A percentile compares a stretch with the other conserved stretches of the same genome.
Conservation (phyloP, 2,113 vertebrate species). For the Microcebus lehilahytsara region DNA sequence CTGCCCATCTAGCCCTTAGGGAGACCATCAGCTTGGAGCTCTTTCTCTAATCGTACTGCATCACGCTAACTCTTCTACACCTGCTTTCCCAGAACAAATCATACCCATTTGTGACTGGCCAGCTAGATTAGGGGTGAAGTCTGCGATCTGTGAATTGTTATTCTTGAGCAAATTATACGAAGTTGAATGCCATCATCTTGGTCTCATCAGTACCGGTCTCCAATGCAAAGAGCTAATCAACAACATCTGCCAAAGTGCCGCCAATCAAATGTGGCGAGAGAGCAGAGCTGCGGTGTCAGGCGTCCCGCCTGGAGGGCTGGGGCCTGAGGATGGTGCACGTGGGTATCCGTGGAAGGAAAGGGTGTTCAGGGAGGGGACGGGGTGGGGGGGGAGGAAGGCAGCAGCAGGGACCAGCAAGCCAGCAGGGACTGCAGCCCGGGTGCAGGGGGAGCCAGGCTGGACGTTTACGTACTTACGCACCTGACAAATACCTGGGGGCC, state of each 20-base stretch:
- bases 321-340: not conserved
- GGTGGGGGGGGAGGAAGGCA: not conserved
- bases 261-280: not conserved
- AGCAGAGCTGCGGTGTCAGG: not conserved
- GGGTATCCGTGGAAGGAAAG: not conserved
- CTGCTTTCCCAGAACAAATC: not conserved
- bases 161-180: not conserved
- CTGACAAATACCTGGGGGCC: not conserved
- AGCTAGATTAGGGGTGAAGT: not conserved
- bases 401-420: fast-evolving
- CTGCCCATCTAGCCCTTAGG: too few relatives aligned
- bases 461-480: not conserved
- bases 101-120: not conserved
- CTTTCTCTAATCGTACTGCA: not conserved
- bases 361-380: fast-evolving
- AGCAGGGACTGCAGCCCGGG: not conserved
- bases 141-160: not conserved
- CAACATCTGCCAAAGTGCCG: not conserved
- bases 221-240: not conserved
- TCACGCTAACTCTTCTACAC: not conserved
- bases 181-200: not conserved
- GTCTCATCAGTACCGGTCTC: not conserved
- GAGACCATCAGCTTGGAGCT: not conserved
- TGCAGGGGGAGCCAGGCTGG: not conserved
- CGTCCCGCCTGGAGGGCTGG: not conserved